phyloP scores from a whole-genome alignment of 53 echinoderm and acorn worm genomes.

The Echinometra lucunter region DNA sequence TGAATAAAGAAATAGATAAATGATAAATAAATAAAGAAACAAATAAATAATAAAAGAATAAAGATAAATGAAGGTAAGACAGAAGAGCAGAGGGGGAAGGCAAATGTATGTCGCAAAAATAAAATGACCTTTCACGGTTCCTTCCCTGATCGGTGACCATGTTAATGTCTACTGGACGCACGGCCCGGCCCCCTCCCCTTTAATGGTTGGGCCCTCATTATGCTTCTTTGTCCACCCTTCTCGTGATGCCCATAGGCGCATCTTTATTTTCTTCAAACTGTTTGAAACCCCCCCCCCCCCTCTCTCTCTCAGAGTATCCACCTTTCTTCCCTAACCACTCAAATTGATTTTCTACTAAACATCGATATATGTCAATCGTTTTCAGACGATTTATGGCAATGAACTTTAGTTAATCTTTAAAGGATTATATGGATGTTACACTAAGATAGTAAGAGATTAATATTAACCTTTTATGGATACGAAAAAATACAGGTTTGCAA shows the following conservation, averaged over 20 bases:
- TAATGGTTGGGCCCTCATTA: neutral
- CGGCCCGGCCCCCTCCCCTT: too few relatives aligned
- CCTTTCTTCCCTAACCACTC: neutral
- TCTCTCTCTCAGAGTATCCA: neutral
- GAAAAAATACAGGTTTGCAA: neutral
- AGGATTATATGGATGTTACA: constrained; percentile 1
- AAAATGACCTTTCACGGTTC: too few relatives aligned
- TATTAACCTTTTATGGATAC: constrained; percentile 29
- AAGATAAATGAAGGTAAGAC: too few relatives aligned
- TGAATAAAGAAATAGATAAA: too few relatives aligned
- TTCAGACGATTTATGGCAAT: constrained; percentile 12
- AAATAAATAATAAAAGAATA: too few relatives aligned
- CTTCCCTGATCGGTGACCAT: too few relatives aligned
- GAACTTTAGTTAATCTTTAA: constrained; percentile 30
- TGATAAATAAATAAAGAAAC: too few relatives aligned
- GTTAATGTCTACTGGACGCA: too few relatives aligned
- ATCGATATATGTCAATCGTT: constrained; percentile 5
- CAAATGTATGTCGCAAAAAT: too few relatives aligned
- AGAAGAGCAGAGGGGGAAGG: too few relatives aligned
- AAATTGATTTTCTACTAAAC: neutral
- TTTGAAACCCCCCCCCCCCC: neutral
- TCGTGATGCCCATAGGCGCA: too few relatives aligned
- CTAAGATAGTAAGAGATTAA: neutral
- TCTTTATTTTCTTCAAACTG: neutral
- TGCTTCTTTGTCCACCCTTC: neutral